Conservation (phyloP, 23 tunicate genomes). For the Ascidia mentula region DNA sequence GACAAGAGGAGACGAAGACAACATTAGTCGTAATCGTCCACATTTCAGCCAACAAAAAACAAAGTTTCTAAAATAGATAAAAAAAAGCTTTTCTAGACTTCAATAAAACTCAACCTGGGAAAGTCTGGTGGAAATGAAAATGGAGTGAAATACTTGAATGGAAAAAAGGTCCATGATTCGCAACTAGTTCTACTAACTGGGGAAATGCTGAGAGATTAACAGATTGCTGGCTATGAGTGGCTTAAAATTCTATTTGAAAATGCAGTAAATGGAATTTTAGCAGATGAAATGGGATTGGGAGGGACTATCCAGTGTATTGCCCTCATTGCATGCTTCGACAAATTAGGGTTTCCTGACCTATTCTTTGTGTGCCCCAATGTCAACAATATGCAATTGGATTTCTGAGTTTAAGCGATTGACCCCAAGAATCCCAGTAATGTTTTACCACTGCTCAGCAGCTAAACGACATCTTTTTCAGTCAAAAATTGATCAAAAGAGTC, state of each 20-base stretch:
- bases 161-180: conserved; percentile 15
- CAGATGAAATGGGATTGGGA: conserved; percentile 98
- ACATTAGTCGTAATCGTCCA: not conserved
- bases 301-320: conserved; percentile 94
- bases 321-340: conserved; percentile 52
- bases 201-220: conserved; percentile 70
- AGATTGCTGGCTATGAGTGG: conserved; percentile 81
- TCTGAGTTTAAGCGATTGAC: conserved; percentile 73
- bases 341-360: conserved; percentile 63
- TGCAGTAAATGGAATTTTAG: conserved; percentile 84
- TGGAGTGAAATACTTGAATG: conserved; percentile 54
- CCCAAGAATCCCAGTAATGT: conserved; percentile 59
- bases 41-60: not conserved
- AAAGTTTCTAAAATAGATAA: conserved; percentile 24
- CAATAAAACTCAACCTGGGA: conserved; percentile 16
- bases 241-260: conserved; percentile 77
- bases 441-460: conserved; percentile 72
- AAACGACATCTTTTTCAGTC: conserved; percentile 42
- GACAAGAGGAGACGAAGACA: conserved; percentile 16
- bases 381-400: conserved; percentile 82
- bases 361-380: conserved; percentile 92
- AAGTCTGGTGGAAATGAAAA: conserved; percentile 13
- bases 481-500: conserved; percentile 3
- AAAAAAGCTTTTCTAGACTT: conserved; percentile 9
- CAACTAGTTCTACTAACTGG: conserved; percentile 79